Conservation (phyloP, 2,113 vertebrate genomes). For the Lutjanus erythropterus region DNA sequence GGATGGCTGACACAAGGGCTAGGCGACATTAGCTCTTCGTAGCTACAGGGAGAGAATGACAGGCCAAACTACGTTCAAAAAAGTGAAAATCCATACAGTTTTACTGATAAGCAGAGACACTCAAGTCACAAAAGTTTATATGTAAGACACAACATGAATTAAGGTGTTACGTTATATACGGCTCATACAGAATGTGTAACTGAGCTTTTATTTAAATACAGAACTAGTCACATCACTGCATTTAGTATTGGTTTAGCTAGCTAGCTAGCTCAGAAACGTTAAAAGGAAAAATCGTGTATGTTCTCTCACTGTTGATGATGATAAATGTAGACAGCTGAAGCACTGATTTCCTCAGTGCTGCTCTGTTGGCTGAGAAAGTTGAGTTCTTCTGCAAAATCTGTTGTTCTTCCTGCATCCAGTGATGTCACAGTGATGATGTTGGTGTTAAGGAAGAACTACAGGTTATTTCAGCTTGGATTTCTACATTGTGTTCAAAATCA, state of each 20-base stretch:
- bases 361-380: too few relatives aligned
- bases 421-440: too few relatives aligned
- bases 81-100: background rate
- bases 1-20: background rate
- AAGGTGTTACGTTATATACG: background rate
- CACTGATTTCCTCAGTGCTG: too few relatives aligned
- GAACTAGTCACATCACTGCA: background rate
- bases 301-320: too few relatives aligned
- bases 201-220: background rate
- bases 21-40: background rate
- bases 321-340: too few relatives aligned
- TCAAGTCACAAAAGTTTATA: background rate
- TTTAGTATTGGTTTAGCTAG: background rate
- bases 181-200: background rate
- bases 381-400: too few relatives aligned
- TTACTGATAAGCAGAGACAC: background rate
- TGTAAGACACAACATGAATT: background rate
- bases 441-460: too few relatives aligned
- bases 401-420: too few relatives aligned
- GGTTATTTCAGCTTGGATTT: too few relatives aligned
- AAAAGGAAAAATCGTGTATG: too few relatives aligned
- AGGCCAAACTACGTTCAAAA: background rate
- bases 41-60: background rate
- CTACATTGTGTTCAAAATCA: too few relatives aligned
- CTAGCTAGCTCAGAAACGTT: background rate